A percentile compares a stretch with the other conserved stretches of the same genome.
Evolutionary conservation across 2,888 invertebrate genomes (phyloP).

Genomic region (Ptilodon capucinus): DNA sequence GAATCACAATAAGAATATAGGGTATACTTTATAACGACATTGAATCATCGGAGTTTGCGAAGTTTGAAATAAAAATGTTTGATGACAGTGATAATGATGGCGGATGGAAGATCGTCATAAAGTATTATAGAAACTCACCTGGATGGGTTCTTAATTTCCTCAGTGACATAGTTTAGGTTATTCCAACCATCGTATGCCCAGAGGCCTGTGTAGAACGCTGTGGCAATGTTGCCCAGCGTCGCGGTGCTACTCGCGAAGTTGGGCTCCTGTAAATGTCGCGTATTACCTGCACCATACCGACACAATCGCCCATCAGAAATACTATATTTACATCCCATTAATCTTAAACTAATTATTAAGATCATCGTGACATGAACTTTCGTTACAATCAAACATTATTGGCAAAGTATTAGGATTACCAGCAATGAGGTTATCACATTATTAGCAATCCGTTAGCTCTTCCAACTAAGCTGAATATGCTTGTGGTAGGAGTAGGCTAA

Average conservation of each 20-base stretch:
- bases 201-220: conserved; percentile 96
- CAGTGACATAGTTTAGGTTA: conserved; percentile 99
- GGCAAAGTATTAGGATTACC: too few relatives aligned
- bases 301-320: conserved; percentile 76
- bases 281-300: conserved; percentile 88
- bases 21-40: too few relatives aligned
- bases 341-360: neutral
- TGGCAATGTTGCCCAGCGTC: conserved; percentile 92
- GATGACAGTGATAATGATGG: too few relatives aligned
- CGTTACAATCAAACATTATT: neutral
- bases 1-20: too few relatives aligned
- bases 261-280: conserved; percentile 90
- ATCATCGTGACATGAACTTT: neutral
- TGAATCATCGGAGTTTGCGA: too few relatives aligned
- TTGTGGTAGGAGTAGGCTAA: too few relatives aligned
- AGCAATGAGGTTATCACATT: too few relatives aligned
- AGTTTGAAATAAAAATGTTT: too few relatives aligned
- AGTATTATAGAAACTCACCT: conserved; percentile 84
- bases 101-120: too few relatives aligned
- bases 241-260: conserved; percentile 89
- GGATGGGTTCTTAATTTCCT: conserved; percentile 98
- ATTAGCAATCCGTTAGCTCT: too few relatives aligned
- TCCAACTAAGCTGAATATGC: too few relatives aligned
- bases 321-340: conserved; percentile 61
- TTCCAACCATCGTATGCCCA: conserved; percentile 99